Percentiles rank a stretch among this genome's conserved stretches.
These are phyloP conservation scores for Pedetes capensis DNA, from an alignment of 2,113 vertebrate species.

Conservation along the genomic window DNA sequence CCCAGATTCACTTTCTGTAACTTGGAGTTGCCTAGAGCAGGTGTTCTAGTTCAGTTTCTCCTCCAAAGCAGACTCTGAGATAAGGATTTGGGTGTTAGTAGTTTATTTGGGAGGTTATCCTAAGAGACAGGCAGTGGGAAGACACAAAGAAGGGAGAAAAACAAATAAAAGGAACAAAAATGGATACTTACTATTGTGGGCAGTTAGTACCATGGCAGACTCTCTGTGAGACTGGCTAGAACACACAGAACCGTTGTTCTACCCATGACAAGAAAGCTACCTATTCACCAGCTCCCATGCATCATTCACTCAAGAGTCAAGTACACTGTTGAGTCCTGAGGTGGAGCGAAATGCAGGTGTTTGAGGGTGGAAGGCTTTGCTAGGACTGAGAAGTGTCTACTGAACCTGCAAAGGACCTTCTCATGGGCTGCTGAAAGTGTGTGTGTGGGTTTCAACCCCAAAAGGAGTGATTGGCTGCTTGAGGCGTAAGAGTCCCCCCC, in stretches of 20 bases:
- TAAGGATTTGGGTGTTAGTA: background rate
- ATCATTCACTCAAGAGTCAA: background rate
- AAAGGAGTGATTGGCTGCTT: background rate
- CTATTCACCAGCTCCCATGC: background rate
- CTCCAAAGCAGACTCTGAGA: background rate
- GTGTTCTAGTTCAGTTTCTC: background rate
- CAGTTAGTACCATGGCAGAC: background rate
- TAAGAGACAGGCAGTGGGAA: background rate
- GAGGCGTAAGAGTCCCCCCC: background rate
- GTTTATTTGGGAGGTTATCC: background rate
- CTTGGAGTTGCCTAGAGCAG: background rate
- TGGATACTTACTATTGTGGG: background rate
- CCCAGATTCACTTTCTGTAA: background rate
- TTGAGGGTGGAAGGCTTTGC: background rate
- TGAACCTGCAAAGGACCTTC: background rate
- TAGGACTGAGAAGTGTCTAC: background rate
- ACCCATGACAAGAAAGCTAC: background rate
- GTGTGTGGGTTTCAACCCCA: accelerated
- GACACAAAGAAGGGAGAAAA: background rate
- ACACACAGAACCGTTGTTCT: background rate
- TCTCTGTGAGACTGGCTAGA: background rate
- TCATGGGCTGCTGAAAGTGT: background rate
- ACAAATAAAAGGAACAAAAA: background rate
- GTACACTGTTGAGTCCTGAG: background rate
- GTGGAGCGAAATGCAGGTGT: background rate